A percentile compares a stretch with the other conserved stretches of the same genome.
These are phyloP conservation scores for Halocaridina rubra DNA, from an alignment of 2,888 invertebrate genomes.

Conservation along the genomic window DNA sequence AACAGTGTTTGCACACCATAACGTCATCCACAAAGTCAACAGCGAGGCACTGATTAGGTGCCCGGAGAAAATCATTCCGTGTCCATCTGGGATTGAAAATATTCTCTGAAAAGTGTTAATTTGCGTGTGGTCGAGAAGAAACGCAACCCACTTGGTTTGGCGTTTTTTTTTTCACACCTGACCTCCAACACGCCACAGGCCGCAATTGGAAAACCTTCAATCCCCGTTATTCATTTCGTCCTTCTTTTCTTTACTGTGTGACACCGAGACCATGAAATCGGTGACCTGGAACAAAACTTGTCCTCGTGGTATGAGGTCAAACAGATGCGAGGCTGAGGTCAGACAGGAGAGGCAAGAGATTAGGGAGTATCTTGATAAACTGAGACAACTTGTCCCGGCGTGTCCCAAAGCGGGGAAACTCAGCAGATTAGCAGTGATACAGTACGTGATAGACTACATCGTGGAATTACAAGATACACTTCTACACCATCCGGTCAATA, in stretches of 20 bases:
- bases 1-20: not conserved
- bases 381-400: constrained; percentile 44
- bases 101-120: not conserved
- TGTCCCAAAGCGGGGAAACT: constrained; percentile 46
- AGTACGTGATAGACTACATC: constrained; percentile 52
- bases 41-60: too few species aligned
- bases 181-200: constrained; percentile 15
- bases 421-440: constrained; percentile 37
- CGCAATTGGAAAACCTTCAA: not conserved
- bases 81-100: too few species aligned
- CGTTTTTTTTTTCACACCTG: constrained; percentile 6
- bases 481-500: constrained; percentile 47
- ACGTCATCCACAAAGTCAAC: not conserved
- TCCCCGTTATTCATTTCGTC: too few species aligned
- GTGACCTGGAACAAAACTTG: constrained; percentile 23
- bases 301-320: constrained; percentile 7
- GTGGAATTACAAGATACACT: constrained; percentile 47
- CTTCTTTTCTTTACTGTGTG: too few species aligned
- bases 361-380: constrained; percentile 40
- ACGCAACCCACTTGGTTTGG: not conserved
- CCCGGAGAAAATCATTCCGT: too few species aligned
- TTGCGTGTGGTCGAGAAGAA: not conserved
- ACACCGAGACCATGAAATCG: constrained; percentile 30
- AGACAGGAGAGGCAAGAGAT: constrained; percentile 49
- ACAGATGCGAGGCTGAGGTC: constrained; percentile 32